Conservation (phyloP, 1,140 invertebrate species). For the Brachionus manjavacas region DNA sequence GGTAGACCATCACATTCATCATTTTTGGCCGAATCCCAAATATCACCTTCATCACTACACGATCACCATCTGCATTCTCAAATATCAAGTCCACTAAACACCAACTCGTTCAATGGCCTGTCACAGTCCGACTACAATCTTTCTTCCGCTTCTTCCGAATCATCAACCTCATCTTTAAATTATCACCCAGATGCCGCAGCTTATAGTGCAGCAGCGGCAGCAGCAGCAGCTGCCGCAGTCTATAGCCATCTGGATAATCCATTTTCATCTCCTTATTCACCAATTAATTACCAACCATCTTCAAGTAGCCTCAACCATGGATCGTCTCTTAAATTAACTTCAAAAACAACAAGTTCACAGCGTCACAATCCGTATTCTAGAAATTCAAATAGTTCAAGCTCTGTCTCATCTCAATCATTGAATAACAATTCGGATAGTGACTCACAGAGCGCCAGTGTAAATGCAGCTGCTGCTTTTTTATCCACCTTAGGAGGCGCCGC, state of each 20-base stretch:
- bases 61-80: conserved; percentile 8
- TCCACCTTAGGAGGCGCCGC: neutral
- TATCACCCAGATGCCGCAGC: neutral
- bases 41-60: neutral
- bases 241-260: conserved; percentile 29
- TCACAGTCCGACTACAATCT: neutral
- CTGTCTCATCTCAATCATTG: neutral
- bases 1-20: neutral
- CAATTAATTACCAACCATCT: neutral
- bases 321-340: neutral
- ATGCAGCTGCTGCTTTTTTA: conserved; percentile 27
- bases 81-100: neutral
- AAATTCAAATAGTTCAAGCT: neutral
- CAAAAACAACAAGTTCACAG: neutral
- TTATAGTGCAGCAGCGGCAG: conserved; percentile 24
- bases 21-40: conserved; percentile 27
- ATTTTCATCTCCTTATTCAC: neutral
- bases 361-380: conserved; percentile 12
- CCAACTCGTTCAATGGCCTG: neutral
- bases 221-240: conserved; percentile 18
- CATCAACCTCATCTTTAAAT: neutral
- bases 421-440: neutral
- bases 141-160: neutral
- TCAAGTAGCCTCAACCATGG: neutral
- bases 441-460: neutral